Conservation (phyloP, 1,140 invertebrate genomes). For the Drosophila seguyi region DNA sequence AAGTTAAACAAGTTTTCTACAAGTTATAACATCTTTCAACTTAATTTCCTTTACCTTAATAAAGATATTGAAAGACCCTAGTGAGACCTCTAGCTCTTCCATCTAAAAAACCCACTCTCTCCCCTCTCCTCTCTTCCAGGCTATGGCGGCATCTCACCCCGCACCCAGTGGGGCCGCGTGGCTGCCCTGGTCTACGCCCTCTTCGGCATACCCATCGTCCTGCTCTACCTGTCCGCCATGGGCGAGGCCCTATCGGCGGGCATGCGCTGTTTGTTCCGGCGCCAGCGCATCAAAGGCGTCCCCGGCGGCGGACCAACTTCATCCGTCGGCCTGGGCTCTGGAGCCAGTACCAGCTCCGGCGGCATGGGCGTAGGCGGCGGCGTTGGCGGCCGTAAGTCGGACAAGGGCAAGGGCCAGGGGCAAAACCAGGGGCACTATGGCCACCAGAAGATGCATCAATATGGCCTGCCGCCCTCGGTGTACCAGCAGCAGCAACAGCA, state of each 20-base stretch:
- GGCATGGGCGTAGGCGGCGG: slow-evolving; percentile 19
- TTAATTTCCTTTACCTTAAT: no score
- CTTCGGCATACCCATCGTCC: slow-evolving; percentile 95
- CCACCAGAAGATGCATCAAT: slow-evolving; percentile 62
- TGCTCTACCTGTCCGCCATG: slow-evolving; percentile 94
- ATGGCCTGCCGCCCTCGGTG: slow-evolving; percentile 55
- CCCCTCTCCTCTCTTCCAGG: slow-evolving; percentile 87
- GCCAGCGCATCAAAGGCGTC: slow-evolving; percentile 55
- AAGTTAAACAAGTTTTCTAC: no score
- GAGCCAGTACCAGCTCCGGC: slow-evolving; percentile 11
- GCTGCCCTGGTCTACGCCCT: slow-evolving; percentile 95
- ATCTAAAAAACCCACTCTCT: background rate
- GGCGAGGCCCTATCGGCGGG: slow-evolving; percentile 89
- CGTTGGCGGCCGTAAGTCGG: slow-evolving; percentile 25
- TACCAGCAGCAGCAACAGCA: slow-evolving; percentile 62
- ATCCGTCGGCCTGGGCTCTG: slow-evolving; percentile 17
- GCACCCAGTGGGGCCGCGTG: slow-evolving; percentile 93
- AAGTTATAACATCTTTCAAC: no score
- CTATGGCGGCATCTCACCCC: slow-evolving; percentile 96
- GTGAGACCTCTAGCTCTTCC: no score
- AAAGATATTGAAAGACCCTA: no score
- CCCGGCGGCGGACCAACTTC: slow-evolving; percentile 17
- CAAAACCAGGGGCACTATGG: slow-evolving; percentile 30
- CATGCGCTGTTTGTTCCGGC: slow-evolving; percentile 83
- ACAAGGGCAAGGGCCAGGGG: slow-evolving; percentile 52